These are phyloP conservation scores for Leptinotarsa lineolata DNA, from an alignment of 1,140 invertebrate species.

Conservation along the genomic window DNA sequence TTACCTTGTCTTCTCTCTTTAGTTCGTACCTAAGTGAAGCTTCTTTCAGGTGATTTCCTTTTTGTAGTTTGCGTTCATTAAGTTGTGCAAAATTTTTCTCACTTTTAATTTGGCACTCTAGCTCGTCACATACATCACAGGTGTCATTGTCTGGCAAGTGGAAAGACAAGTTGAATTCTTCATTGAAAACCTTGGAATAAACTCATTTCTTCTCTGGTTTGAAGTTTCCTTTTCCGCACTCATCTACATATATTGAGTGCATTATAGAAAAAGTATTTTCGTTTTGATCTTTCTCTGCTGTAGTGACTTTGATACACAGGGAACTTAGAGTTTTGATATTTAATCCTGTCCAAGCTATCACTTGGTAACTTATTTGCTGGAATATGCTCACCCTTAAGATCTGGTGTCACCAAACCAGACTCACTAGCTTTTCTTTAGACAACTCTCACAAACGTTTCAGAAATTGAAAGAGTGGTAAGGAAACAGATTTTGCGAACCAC, in stretches of 20 bases:
- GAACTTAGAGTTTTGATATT: neutral
- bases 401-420: neutral
- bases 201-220: neutral
- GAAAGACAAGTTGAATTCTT: slow-evolving; percentile 23
- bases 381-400: neutral
- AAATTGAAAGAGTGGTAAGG: neutral
- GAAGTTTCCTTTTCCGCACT: slow-evolving; percentile 2
- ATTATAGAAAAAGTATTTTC: slow-evolving; percentile 23
- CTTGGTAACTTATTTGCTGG: neutral
- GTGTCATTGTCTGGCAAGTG: neutral
- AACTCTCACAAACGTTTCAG: neutral
- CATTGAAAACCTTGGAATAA: slow-evolving; percentile 20
- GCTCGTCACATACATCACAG: neutral
- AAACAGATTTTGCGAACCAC: neutral
- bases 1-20: slow-evolving; percentile 4
- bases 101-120: neutral
- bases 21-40: neutral
- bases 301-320: neutral
- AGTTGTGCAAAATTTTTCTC: neutral
- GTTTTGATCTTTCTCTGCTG: slow-evolving; percentile 1
- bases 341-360: neutral
- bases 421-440: neutral
- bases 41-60: slow-evolving; percentile 14
- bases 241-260: slow-evolving; percentile 17
- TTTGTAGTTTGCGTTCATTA: neutral